Evolutionary conservation across 2,888 invertebrate genomes (phyloP), one percentile per base, ranked within the genome.

Genomic region (Charanyca ferruginea): DNA sequence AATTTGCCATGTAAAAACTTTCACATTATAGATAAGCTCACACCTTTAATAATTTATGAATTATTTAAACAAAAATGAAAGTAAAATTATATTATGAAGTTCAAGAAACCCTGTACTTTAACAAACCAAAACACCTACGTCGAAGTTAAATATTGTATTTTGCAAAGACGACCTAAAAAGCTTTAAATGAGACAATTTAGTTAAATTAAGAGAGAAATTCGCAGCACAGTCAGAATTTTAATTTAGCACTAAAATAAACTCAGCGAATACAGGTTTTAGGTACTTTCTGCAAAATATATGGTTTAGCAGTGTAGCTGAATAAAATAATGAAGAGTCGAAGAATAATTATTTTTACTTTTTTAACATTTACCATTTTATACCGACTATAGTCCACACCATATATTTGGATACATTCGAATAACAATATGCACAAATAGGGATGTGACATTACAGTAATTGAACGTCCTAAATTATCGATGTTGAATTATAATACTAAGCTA

Each of bases 181-280:
- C 32, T 9, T 79, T 90, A 89, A 90, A 91, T 89, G n/a, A 90
- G 86, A 80, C 82, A 84, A 88, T 90, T 90, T 83, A 86, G 85
- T 86, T 89, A 90, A 87, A 91, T 89, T 88, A 88, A 77, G 44
- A 52, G 13, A 23, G 52, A 59, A 84, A 85, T 87, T 86, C 76
- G 77, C 84, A 71, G 85, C 87, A 79, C 83, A 64, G 66, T 63
- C 61, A 59, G 88, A 89, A 90, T 90, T 87, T 88, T 86, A 87
- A 90, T 87, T 85, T 85, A 77, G 71, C 73, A 59, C 72, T 68
- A 67, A 77, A 61, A 61, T 64, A 18, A 64, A 25, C 25, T 35
- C 32, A 2, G 20, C 18, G 22, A 42, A 28, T 25, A 66, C 38
- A 35, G 22, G 25, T 41, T 60, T 59, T 11, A 32, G 32, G 32